Conservation (phyloP, 2,797 vertebrate species). For the Streptopelia turtur region DNA sequence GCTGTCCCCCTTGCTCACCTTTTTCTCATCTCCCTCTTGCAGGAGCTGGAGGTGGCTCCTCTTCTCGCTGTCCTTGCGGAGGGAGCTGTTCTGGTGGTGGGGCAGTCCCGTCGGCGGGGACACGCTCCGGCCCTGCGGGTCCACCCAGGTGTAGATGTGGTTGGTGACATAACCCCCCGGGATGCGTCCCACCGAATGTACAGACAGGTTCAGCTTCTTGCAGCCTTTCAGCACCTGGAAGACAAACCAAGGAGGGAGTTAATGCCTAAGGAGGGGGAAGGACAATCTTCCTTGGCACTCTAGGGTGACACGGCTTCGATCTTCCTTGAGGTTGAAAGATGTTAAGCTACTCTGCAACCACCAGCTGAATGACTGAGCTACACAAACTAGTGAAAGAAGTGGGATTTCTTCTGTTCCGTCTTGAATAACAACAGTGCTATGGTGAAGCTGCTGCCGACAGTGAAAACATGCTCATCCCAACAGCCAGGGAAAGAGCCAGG, state of each 20-base stretch:
- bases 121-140: conserved; percentile 83
- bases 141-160: conserved; percentile 95
- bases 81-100: conserved; percentile 82
- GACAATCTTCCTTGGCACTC: background rate
- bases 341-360: background rate
- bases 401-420: background rate
- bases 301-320: fast-evolving
- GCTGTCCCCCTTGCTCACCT: conserved; percentile 79
- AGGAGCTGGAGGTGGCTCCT: conserved; percentile 93
- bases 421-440: background rate
- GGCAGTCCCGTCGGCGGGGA: conserved; percentile 86
- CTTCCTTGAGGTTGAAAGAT: background rate
- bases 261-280: background rate
- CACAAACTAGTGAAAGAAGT: background rate
- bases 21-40: conserved; percentile 94
- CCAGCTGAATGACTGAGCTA: background rate
- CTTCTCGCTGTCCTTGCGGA: conserved; percentile 83
- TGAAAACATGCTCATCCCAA: background rate
- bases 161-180: conserved; percentile 94
- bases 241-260: background rate
- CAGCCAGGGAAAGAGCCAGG: background rate
- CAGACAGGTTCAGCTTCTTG: conserved; percentile 88
- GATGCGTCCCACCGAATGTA: conserved; percentile 90
- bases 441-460: background rate
- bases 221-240: conserved; percentile 91